Evolutionary conservation across 2,888 invertebrate species (phyloP), one percentile per base, ranked within the genome.

Genomic region (Pollenia labialis): DNA sequence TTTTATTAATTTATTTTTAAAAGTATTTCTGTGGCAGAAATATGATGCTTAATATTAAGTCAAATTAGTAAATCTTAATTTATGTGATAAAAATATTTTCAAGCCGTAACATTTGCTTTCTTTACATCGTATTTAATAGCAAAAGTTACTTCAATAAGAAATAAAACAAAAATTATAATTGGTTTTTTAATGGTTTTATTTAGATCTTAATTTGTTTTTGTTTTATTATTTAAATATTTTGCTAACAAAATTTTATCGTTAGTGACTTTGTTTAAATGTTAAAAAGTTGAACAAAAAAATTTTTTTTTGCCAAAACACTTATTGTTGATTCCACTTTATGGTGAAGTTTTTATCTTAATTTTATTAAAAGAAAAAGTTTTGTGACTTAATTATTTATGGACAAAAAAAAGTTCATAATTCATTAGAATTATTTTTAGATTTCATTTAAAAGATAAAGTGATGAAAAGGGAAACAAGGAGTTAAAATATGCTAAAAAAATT

Each of bases 341-440:
- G 42, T 4, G n/a, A 40, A 42, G 62, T 62, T 62, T 62, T 40
- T 42, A 42, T 62, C 62, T 62, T 62, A n/a, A 62, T 42, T 4
- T 2, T 62, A 16, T 62, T 32, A 32, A 40, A 60, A 14, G 16
- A 44, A 42, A 42, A 42, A 16, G 1, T 11, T 44, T 44, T 10
- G 10, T 64, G 16, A 16, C 40, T 62, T 42, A 11, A 42, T 42
- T 16, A 62, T 62, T 62, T 62, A 62, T 62, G 40, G 3, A 16
- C 10, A 42, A 42, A 42, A 42, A n/a, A 1, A 42, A 62, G 32
- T 32, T 32, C 4, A 32, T 32, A 62, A 62, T 62, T 62, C 42
- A 62, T 62, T 62, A 16, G 1, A 62, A 62, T 42, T 16, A 16
- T 62, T 62, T 62, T 1, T 16, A 16, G 40, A 42, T 62, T 42